Evolutionary conservation across 2,113 vertebrate genomes (phyloP).

Genomic region (Ardeotis arabs): DNA sequence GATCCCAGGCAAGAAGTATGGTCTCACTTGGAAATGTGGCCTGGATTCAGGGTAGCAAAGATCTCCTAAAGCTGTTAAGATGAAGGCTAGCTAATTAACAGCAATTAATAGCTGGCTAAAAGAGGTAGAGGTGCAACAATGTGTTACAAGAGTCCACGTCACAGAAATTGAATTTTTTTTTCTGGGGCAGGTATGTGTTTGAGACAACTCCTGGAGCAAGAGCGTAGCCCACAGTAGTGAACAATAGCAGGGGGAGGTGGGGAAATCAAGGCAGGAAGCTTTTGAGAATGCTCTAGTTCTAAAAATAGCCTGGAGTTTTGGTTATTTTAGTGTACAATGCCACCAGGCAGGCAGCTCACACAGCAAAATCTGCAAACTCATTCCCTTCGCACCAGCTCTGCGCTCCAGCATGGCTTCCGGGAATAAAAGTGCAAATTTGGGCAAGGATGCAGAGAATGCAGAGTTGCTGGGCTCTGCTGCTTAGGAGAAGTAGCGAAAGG

Average conservation of each 20-base stretch:
- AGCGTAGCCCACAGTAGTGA: not conserved
- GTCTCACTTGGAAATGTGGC: not conserved
- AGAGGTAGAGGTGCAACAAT: not conserved
- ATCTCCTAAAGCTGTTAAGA: not conserved
- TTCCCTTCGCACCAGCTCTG: conserved; percentile 6
- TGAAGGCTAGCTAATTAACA: not conserved
- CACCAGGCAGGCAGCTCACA: conserved; percentile 31
- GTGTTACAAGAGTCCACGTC: accelerated
- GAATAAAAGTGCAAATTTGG: conserved; percentile 19
- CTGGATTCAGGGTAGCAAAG: not conserved
- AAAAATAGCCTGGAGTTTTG: conserved; percentile 35
- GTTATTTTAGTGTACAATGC: conserved; percentile 21
- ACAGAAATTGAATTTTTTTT: accelerated
- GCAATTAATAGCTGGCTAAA: not conserved
- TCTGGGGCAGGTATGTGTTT: not conserved
- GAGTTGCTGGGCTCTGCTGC: not conserved
- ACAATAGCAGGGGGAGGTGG: not conserved
- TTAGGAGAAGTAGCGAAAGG: not conserved
- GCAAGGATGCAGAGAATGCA: conserved; percentile 24
- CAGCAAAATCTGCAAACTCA: conserved; percentile 47
- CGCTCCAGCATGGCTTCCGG: not conserved
- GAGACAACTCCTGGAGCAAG: not conserved
- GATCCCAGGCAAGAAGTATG: not conserved
- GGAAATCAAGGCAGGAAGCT: conserved; percentile 50
- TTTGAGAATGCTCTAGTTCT: not conserved